Percentiles rank a stretch among this genome's conserved stretches.
These are phyloP conservation scores for Ictalurus furcatus DNA, from an alignment of 2,113 vertebrate genomes.

Conservation along the genomic window DNA sequence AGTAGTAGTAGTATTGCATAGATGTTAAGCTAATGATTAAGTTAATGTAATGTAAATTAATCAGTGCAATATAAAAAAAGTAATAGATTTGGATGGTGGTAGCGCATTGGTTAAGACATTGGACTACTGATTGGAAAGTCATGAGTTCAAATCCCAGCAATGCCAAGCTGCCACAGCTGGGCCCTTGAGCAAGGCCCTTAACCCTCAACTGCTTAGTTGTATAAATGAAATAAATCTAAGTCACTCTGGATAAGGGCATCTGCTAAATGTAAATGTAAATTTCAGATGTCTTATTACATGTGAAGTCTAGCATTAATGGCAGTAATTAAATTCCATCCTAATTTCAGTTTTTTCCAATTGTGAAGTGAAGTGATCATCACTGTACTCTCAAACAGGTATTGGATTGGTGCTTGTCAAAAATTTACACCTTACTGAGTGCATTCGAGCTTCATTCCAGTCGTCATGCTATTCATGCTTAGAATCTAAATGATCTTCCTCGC, in stretches of 20 bases:
- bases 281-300: not conserved
- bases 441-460: slow-evolving; percentile 1
- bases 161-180: not conserved
- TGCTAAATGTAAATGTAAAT: not conserved
- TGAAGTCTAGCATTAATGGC: not conserved
- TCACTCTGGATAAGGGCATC: not conserved
- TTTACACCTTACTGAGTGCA: slow-evolving; percentile 20
- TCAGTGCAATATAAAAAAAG: not conserved
- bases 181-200: not conserved
- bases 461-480: not conserved
- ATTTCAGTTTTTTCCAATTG: not conserved
- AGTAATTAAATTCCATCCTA: not conserved
- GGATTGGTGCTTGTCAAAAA: slow-evolving; percentile 15
- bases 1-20: not conserved
- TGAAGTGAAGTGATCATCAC: not conserved
- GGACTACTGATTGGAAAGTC: no score
- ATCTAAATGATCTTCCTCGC: not conserved
- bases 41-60: not conserved
- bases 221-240: not conserved
- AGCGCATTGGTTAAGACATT: no score
- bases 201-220: not conserved
- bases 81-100: not conserved
- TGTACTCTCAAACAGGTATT: not conserved
- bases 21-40: not conserved
- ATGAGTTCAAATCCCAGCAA: no score